Evolutionary conservation across 2,113 vertebrate genomes (phyloP).

Genomic region (Solea solea): DNA sequence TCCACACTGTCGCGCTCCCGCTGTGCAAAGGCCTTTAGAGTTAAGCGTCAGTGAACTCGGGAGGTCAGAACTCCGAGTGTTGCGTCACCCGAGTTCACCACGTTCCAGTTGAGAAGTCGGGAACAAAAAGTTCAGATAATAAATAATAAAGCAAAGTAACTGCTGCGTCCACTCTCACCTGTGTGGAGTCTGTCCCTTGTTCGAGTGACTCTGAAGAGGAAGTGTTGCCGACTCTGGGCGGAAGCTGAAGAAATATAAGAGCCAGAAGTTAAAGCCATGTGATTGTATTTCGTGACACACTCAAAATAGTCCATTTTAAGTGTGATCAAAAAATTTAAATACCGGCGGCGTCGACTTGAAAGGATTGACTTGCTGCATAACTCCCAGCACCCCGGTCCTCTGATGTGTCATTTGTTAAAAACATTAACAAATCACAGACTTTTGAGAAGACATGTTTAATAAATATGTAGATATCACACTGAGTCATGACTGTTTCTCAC

Average conservation of each 20-base stretch:
- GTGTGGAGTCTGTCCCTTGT: conserved; percentile 23
- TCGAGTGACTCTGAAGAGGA: conserved; percentile 47
- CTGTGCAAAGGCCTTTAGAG: too few species aligned
- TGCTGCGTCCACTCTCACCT: conserved; percentile 50
- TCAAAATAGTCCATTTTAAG: too few species aligned
- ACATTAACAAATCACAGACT: too few species aligned
- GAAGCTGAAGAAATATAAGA: neutral
- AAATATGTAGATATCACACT: neutral
- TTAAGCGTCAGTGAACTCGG: too few species aligned
- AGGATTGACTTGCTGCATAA: conserved; percentile 70
- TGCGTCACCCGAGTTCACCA: too few species aligned
- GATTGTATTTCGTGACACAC: rapidly evolving
- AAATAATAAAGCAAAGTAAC: neutral
- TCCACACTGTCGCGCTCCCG: too few species aligned
- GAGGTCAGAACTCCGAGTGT: too few species aligned
- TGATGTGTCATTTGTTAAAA: conserved; percentile 12
- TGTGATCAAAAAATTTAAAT: too few species aligned
- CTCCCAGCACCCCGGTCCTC: conserved; percentile 55
- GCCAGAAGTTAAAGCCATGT: neutral
- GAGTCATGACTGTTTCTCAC: neutral
- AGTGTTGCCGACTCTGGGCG: conserved; percentile 23
- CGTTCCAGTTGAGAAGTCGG: too few species aligned
- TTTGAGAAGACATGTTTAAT: too few species aligned
- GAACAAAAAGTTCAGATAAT: too few species aligned
- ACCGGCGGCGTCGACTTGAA: conserved; percentile 72